Evolutionary conservation across 2,113 vertebrate species (phyloP).

Genomic region (Apeltes quadracus): DNA sequence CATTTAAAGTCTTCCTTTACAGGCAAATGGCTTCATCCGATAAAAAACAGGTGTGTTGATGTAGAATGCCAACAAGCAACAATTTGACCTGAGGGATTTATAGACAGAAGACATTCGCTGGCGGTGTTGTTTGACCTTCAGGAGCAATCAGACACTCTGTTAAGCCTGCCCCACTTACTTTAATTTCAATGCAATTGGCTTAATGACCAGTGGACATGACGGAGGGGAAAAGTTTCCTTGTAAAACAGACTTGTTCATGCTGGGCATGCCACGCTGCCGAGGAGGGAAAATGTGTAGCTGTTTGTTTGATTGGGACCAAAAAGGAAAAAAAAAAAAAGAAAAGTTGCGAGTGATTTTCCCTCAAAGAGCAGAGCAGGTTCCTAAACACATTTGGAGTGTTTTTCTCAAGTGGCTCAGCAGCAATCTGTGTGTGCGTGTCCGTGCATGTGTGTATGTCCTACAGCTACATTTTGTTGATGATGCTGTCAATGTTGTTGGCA

Average conservation of each 20-base stretch:
- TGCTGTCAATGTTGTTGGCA: slow-evolving; percentile 73
- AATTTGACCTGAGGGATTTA: slow-evolving; percentile 54
- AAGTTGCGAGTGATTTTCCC: slow-evolving; percentile 63
- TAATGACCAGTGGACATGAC: slow-evolving; percentile 55
- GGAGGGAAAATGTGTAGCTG: slow-evolving; percentile 40
- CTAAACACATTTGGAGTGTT: slow-evolving; percentile 74
- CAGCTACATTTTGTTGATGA: slow-evolving; percentile 77
- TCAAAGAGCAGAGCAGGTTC: slow-evolving; percentile 65
- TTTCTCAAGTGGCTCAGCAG: slow-evolving; percentile 73
- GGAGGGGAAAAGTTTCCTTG: slow-evolving; percentile 42
- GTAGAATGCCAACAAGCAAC: slow-evolving; percentile 64
- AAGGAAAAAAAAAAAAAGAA: slow-evolving; percentile 41
- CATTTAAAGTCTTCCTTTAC: slow-evolving; percentile 75
- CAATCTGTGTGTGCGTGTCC: slow-evolving; percentile 48
- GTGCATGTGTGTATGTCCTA: slow-evolving; percentile 28
- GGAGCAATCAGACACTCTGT: slow-evolving; percentile 59
- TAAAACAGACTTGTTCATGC: slow-evolving; percentile 39
- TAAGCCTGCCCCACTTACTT: slow-evolving; percentile 59
- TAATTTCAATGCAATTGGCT: slow-evolving; percentile 65
- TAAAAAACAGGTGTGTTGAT: slow-evolving; percentile 77
- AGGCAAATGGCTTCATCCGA: slow-evolving; percentile 74
- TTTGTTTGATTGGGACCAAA: slow-evolving; percentile 68
- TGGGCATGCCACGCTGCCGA: slow-evolving; percentile 16
- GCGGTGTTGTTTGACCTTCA: slow-evolving; percentile 65
- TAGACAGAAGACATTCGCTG: slow-evolving; percentile 33